Percentiles rank a stretch among this genome's conserved stretches.
Evolutionary conservation across 2,797 vertebrate species (phyloP).

Genomic region (Paedocypris micromegethes): DNA sequence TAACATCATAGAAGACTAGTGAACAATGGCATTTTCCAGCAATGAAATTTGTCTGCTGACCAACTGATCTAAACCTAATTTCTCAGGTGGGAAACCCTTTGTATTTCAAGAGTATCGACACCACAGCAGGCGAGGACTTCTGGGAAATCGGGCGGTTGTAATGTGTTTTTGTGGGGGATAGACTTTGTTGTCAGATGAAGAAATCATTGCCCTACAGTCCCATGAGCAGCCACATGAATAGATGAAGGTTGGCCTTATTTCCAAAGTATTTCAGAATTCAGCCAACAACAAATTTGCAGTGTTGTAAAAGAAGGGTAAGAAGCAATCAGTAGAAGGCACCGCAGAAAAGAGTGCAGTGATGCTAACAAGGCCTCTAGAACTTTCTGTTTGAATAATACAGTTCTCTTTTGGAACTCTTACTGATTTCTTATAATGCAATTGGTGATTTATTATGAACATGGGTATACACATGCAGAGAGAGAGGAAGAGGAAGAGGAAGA

Average conservation of each 20-base stretch:
- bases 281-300: conserved; percentile 57
- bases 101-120: background rate
- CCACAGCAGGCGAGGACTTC: conserved; percentile 4
- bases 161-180: conserved; percentile 10
- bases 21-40: conserved; percentile 41
- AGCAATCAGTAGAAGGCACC: conserved; percentile 47
- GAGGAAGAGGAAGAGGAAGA: conserved; percentile 12
- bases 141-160: conserved; percentile 31
- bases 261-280: conserved; percentile 60
- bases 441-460: too few relatives aligned
- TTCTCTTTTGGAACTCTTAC: conserved; percentile 50
- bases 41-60: background rate
- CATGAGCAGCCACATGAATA: conserved; percentile 41
- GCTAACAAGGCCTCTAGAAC: conserved; percentile 36
- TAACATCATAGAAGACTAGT: conserved; percentile 66
- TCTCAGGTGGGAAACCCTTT: conserved; percentile 5
- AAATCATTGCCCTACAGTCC: conserved; percentile 51
- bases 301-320: conserved; percentile 40
- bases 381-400: conserved; percentile 55
- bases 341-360: background rate
- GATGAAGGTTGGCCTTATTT: conserved; percentile 53
- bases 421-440: conserved; percentile 45
- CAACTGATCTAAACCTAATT: conserved; percentile 21
- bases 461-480: conserved; percentile 38
- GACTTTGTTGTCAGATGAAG: conserved; percentile 29